Base-by-base conservation (phyloP, 2,113 vertebrate genomes). In the Dermatemys mawii region DNA sequence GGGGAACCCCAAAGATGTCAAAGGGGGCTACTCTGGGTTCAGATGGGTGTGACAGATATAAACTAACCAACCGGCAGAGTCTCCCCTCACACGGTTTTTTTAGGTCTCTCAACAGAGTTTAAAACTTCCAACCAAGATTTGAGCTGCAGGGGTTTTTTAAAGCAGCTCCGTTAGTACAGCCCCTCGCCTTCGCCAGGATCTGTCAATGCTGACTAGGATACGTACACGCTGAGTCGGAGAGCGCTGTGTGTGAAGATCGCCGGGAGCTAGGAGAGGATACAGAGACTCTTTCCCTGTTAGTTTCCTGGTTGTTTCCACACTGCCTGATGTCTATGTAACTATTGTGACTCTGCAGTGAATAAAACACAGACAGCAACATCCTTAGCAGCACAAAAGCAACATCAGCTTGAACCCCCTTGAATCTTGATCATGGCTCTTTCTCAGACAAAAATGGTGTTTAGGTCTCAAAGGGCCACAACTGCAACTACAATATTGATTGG, bases 171-270 rank as follows among this genome's bases (percentile, higher is more conserved):
- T 4, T 49, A 88, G 8, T 63, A 81, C 51, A 6, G 0, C 14
- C 5, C 44, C 80, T 13, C 0, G 8, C 22, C 9, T 44, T 44
- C 17, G 0, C 0, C 48, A 55, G 2, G 27, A 50, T 70, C 48
- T 24, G 21, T 21, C 32, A 48, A 27, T 0, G 1, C 24, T 5
- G 1, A 0, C n/a, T 0, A 24, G 14, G 50, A 79, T 81, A 98
- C 99, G 60, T 98, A 99, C 99, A 98, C 6, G 98, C 96, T 0
- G 98, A 98, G 96, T 98, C 98, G 0, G 98, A 98, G 63, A 98
- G 92, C 0, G 97, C 97, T 1, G 98, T 98, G 95, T 98, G 97
- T 5, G 99, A 99, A 80, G 98, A 98, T 91, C 96, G 97, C 49
- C 94, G 97, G 67, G 98, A 98, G 90, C 98, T 98, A 94, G 97